These are phyloP conservation scores for Microcebus jonahi DNA, from an alignment of 2,113 vertebrate genomes.

Conservation along the genomic window DNA sequence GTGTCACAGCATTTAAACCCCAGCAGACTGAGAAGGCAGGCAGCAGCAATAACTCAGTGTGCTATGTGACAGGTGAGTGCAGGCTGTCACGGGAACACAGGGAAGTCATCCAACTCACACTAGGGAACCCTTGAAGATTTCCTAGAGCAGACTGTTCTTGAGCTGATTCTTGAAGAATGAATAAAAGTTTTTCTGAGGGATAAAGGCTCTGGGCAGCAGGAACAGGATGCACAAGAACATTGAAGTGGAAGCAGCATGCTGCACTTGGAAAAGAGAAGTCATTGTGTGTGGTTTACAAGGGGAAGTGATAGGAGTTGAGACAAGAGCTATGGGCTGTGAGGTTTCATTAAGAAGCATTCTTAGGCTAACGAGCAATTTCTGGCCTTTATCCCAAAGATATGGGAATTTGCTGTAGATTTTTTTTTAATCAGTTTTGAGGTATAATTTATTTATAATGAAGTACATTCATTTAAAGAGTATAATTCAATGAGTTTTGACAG, in stretches of 20 bases:
- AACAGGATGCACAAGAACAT: background rate
- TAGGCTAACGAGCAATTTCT: background rate
- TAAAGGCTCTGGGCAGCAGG: background rate
- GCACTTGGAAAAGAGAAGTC: background rate
- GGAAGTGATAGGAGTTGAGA: background rate
- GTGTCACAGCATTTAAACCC: background rate
- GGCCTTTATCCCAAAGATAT: background rate
- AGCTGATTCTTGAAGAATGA: background rate
- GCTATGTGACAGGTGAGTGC: background rate
- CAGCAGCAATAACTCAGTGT: background rate
- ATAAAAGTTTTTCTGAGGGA: background rate
- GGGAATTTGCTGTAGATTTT: background rate
- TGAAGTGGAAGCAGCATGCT: background rate
- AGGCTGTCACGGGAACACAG: accelerated
- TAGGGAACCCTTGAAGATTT: background rate
- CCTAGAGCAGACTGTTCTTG: background rate
- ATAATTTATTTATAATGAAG: background rate
- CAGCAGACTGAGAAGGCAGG: background rate
- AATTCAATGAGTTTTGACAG: background rate
- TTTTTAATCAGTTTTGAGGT: background rate
- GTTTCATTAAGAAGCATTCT: background rate
- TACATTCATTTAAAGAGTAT: background rate
- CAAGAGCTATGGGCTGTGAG: background rate
- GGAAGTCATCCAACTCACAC: background rate
- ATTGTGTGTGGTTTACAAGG: background rate